Evolutionary conservation across 2,888 invertebrate genomes (phyloP), one percentile per base, ranked within the genome.

Genomic region (Bruchidius siliquastri): DNA sequence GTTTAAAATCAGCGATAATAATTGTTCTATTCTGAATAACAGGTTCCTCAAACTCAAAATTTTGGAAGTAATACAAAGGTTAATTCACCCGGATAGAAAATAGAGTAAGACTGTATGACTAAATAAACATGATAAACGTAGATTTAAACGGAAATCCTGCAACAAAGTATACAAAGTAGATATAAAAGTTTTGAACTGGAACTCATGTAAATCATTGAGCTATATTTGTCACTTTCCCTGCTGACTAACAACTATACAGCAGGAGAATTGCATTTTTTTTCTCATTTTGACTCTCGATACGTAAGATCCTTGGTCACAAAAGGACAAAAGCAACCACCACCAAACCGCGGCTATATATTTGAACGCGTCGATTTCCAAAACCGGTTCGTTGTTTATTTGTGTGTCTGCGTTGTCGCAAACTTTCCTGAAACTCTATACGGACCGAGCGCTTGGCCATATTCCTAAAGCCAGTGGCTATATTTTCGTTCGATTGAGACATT

Each of bases 401-500:
- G 49, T 49, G 49, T 49, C 18, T 49, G 49, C 49, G 18, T 13
- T 49, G 49, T 49, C 49, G 71, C 69, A 75, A 73, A 76, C 73
- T 66, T 68, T 68, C 68, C 22, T 69, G 72, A 74, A 71, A 72
- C 30, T 68, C 18, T 13, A 49, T 49, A 49, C 49, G 8, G 68
- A 71, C 72, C 69, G 70, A 68, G 72, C 30, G 70, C 74, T 72
- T 70, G 73, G 71, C 71, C 69, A 72, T 74, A 74, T 72, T 32
- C 68, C 73, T 71, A 73, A 77, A 77, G 74, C 73, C 76, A 73
- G 75, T 75, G 76, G 75, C 76, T 73, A 74, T 75, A 77, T 75
- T 73, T 77, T 70, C 74, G 73, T 75, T 74, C 67, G 76, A 77
- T 77, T 73, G 72, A 77, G 76, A 77, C 76, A 75, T 77, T 77